A percentile compares a stretch with the other conserved stretches of the same genome.
These are phyloP conservation scores for Incurvaria masculella DNA, from an alignment of 2,888 invertebrate genomes.

Conservation along the genomic window DNA sequence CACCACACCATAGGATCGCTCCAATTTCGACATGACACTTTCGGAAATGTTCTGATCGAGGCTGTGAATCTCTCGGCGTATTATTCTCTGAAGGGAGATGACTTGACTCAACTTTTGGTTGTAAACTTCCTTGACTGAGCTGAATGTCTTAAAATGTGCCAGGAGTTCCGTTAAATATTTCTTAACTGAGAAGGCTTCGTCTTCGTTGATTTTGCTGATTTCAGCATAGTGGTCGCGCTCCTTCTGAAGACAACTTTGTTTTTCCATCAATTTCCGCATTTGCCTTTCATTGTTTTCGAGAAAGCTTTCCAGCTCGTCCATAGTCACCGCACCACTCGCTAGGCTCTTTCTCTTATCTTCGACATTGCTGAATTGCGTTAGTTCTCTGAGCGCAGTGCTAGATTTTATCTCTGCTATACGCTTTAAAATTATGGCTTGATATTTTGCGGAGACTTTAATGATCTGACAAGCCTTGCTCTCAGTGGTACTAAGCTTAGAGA, in stretches of 20 bases:
- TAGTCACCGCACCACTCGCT: constrained; percentile 36
- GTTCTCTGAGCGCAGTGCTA: constrained; percentile 39
- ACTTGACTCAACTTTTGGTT: constrained; percentile 36
- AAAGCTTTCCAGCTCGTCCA: constrained; percentile 48
- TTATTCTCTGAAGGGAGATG: constrained; percentile 38
- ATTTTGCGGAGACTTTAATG: constrained; percentile 45
- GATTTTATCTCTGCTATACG: constrained; percentile 45
- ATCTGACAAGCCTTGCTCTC: constrained; percentile 45
- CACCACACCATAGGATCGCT: constrained; percentile 37
- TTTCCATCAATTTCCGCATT: constrained; percentile 37
- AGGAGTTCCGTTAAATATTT: constrained; percentile 43
- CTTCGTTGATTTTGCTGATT: constrained; percentile 41
- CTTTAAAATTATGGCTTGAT: constrained; percentile 44
- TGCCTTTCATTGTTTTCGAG: constrained; percentile 45
- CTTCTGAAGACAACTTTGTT: constrained; percentile 34
- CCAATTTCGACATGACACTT: constrained; percentile 31
- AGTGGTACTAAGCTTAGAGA: constrained; percentile 36
- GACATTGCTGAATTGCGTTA: constrained; percentile 41
- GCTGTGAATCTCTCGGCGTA: constrained; percentile 37
- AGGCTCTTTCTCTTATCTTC: constrained; percentile 36
- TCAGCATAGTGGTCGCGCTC: constrained; percentile 39
- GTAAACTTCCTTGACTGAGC: constrained; percentile 37
- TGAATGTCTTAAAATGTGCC: constrained; percentile 38
- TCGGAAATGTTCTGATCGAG: constrained; percentile 32
- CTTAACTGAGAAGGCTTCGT: constrained; percentile 39